Evolutionary conservation across 2,888 invertebrate species (phyloP).

Genomic region (Polyommatus icarus): DNA sequence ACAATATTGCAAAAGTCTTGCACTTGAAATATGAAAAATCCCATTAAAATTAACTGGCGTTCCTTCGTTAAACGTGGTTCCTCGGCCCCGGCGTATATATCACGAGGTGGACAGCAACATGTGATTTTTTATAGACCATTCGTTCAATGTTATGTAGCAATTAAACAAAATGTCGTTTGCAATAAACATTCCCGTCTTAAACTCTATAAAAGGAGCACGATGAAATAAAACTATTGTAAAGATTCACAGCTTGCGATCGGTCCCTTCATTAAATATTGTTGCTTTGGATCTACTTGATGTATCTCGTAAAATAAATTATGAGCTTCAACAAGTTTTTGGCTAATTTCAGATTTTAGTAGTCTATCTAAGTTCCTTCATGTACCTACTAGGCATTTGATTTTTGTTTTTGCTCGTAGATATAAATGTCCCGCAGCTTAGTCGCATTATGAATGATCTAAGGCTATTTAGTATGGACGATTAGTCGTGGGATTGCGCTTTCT

Average conservation of each 20-base stretch:
- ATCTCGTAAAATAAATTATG: too few relatives aligned
- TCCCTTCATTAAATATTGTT: conserved; percentile 17
- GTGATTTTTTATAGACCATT: conserved; percentile 40
- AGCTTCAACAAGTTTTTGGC: too few relatives aligned
- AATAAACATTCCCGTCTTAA: conserved; percentile 51
- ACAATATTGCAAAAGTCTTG: neutral
- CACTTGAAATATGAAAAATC: conserved; percentile 4
- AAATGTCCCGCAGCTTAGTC: neutral
- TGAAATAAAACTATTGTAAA: conserved; percentile 34
- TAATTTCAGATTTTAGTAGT: neutral
- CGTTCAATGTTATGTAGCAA: conserved; percentile 47
- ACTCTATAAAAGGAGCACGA: conserved; percentile 38
- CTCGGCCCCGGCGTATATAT: conserved; percentile 14
- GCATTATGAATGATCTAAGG: conserved; percentile 1
- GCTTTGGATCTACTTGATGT: neutral
- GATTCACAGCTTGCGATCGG: conserved; percentile 31
- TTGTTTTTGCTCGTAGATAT: neutral
- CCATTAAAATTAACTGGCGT: conserved; percentile 15
- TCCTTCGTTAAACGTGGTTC: conserved; percentile 21
- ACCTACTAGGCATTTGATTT: too few relatives aligned
- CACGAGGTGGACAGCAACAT: conserved; percentile 29
- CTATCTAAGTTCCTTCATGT: neutral
- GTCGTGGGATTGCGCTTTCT: conserved; percentile 9
- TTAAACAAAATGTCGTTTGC: conserved; percentile 52
- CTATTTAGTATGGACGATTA: neutral